Base-by-base conservation (phyloP, 2,888 invertebrate genomes). In the Escarpia spicata region DNA sequence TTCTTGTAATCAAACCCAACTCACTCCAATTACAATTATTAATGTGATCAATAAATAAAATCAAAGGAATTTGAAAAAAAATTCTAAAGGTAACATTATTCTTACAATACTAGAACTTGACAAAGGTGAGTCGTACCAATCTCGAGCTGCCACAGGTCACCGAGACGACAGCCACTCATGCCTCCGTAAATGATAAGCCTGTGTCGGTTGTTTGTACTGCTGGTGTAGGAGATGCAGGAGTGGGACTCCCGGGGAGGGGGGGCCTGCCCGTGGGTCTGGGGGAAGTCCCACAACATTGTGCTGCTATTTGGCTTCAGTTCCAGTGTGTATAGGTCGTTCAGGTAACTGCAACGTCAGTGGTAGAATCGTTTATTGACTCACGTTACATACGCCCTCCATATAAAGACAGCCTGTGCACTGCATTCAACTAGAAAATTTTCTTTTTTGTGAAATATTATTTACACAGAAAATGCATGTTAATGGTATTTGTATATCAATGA, bases 101-200 rank as follows among this genome's bases (percentile, higher is more conserved):
- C 9, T 52, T 52, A 9, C 12, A 12, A 9, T 52, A 52, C 52
- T 52, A 37, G 37, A 37, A 52, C 52, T 52, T 37, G 37, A 3
- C 44, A 3, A n/a, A 52, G 15, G n/a, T 92, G n/a, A 2, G 26
- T 26, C 95, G 93, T 96, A 97, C 97, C 97, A 92, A 99, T 98
- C 96, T 99, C 99, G 19, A 99, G 97, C 94, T 99, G 98, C 99
- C 99, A 99, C 45, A 99, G 97, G 97, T 99, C 99, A 6, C 99
- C 99, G n/a, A 99, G 97, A 60, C 99, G 97, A 95, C 98, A 98
- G 0, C 99, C 99, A 96, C 99, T 99, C 99, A 99, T 99, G 26
- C 99, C 99, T 92, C 99, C 99, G 96, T 99, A 99, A 92, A 99
- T 98, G 44, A 99, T 98, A 92, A 99, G 97, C 93, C 98, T 98